These are phyloP conservation scores for Drosophila basisetae DNA, from an alignment of 2,888 invertebrate genomes.

Conservation along the genomic window DNA sequence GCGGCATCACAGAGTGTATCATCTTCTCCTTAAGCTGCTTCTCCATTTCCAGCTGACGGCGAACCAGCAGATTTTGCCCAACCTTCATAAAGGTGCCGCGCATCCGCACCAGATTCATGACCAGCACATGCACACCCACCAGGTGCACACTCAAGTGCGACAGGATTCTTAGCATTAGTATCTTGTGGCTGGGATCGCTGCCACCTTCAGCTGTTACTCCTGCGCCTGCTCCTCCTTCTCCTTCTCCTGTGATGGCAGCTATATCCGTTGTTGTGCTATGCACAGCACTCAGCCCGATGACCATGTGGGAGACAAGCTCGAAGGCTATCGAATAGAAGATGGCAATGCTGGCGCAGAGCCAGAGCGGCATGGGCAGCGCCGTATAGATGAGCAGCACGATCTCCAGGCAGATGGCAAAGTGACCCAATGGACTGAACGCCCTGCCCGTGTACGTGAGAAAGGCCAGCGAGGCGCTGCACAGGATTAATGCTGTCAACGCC, in stretches of 20 bases:
- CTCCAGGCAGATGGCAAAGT: slow-evolving; percentile 94
- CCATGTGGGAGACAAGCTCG: slow-evolving; percentile 89
- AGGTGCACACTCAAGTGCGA: slow-evolving; percentile 96
- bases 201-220: not conserved
- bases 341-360: slow-evolving; percentile 92
- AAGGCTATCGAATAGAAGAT: slow-evolving; percentile 93
- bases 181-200: slow-evolving; percentile 87
- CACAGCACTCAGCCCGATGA: slow-evolving; percentile 86
- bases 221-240: not conserved
- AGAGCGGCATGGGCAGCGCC: slow-evolving; percentile 95
- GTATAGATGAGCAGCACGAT: slow-evolving; percentile 96
- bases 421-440: slow-evolving; percentile 91
- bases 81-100: slow-evolving; percentile 98
- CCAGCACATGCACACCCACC: slow-evolving; percentile 95
- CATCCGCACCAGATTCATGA: slow-evolving; percentile 97
- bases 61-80: slow-evolving; percentile 95
- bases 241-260: not conserved
- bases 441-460: slow-evolving; percentile 87
- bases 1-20: slow-evolving; percentile 99
- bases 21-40: slow-evolving; percentile 98
- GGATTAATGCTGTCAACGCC: slow-evolving; percentile 89
- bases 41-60: slow-evolving; percentile 95
- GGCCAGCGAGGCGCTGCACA: slow-evolving; percentile 90
- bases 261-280: slow-evolving; percentile 67
- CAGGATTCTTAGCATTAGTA: slow-evolving; percentile 90